Evolutionary conservation across 2,113 vertebrate species (phyloP), one percentile per base, ranked within the genome.

Genomic region (Ochotona curzoniae): DNA sequence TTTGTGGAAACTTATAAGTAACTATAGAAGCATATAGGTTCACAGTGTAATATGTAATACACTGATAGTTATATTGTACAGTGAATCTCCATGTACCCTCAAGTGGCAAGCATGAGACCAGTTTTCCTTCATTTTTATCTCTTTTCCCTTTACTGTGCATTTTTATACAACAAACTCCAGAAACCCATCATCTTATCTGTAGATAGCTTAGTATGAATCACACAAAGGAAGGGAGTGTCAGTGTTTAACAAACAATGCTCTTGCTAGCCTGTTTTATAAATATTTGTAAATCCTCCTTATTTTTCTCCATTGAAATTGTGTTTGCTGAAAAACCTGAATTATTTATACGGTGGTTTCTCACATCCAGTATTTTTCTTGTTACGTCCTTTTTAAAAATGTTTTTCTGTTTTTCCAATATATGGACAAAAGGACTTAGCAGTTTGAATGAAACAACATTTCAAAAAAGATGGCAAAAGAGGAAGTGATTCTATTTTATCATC

Each of bases 1-100:
- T 57, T 57, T 57, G 54, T 14, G 54, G 57, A 54, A 83, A 94
- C 63, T 76, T 96, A 14, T 9, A 57, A 93, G 57, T 28, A 87
- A 47, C 30, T 81, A 79, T 15, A 63, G 11, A 64, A 63, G 13
- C 64, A 64, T 69, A 35, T 20, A n/a, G n/a, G 87, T 15, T 57
- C 14, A 18, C 17, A 57, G 54, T 18, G 18, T 14, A 57, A 57
- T 17, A 18, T 57, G 15, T 18, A 57, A 18, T 17, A 57, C 4
- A 57, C 1, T 57, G 14, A 57, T 57, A 57, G 15, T 57, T 57
- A 57, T 57, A 47, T 70, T 30, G 25, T 44, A 21, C 57, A 83
- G 82, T 63, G 20, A 81, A 32, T 71, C 17, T 2, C 66, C 66
- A 60, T 49, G 64, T 35, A 35, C 49, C 49, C 17, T 23, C 7